Percentiles rank a stretch among this genome's conserved stretches.
Evolutionary conservation across 2,113 vertebrate species (phyloP).

Genomic region (Spea multiplicata): DNA sequence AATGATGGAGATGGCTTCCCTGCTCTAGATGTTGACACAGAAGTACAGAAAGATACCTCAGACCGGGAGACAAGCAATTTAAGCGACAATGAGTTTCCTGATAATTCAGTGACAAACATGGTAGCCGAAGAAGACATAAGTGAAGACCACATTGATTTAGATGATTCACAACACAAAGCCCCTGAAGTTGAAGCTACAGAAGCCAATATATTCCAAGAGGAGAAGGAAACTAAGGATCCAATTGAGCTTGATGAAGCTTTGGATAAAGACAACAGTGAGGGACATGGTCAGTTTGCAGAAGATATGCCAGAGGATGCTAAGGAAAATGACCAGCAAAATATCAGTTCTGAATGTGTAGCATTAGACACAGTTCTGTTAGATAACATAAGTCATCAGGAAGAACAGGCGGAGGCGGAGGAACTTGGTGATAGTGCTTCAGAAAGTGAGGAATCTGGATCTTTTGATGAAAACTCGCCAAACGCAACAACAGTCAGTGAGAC

Average conservation of each 20-base stretch:
- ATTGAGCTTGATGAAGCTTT: too few relatives aligned
- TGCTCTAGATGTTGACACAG: not conserved
- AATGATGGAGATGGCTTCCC: not conserved
- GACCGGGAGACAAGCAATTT: not conserved
- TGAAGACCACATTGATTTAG: not conserved
- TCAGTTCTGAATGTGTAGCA: not conserved
- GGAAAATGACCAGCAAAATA: not conserved
- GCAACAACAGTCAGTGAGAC: not conserved
- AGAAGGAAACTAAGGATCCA: too few relatives aligned
- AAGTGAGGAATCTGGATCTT: constrained; percentile 14
- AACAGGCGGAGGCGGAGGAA: not conserved
- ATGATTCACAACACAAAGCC: not conserved
- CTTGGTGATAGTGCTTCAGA: constrained; percentile 16
- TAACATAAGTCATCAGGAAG: not conserved
- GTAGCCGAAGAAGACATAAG: not conserved
- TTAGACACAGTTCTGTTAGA: not conserved
- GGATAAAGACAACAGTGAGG: not conserved
- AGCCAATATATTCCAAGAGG: too few relatives aligned
- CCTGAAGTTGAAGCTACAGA: too few relatives aligned
- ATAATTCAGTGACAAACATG: too few relatives aligned
- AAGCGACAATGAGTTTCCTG: not conserved
- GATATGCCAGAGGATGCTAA: too few relatives aligned
- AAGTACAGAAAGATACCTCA: not conserved
- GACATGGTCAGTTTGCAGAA: not conserved
- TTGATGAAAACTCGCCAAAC: constrained; percentile 27